Evolutionary conservation across 2,797 vertebrate species (phyloP), one percentile per base, ranked within the genome.

Genomic region (Gallinago solitaria): DNA sequence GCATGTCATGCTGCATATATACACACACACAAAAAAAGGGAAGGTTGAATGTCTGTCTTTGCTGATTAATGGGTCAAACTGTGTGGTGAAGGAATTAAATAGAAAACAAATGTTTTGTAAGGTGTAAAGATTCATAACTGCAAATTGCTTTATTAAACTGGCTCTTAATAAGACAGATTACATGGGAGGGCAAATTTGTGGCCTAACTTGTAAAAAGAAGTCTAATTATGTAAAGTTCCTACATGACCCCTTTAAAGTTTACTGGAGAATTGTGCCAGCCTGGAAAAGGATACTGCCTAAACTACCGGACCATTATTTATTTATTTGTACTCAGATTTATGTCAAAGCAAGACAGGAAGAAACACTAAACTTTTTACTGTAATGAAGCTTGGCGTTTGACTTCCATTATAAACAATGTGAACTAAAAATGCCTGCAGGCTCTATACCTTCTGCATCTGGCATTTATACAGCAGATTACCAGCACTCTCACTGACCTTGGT

Each of bases 401-500:
- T 97, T 94, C 92, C 73, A 82, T 96, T 95, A 95, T 94, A 94
- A 95, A 95, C 88, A 95, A 86, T 11, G 87, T 83, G 92, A 96
- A 95, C 82, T 87, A 89, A 89, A 94, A 93, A 61, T 82, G 90
- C 81, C 96, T 91, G 45, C 43, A 95, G 95, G 95, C 82, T 90
- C 87, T 91, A 61, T 92, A 95, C 92, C 93, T 92, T 92, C 63
- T 94, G 91, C 86, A 87, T 91, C 91, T 93, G 89, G 81, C 87
- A 96, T 89, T 97, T 97, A 83, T 94, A 76, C 69, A 97, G 95
- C 80, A 68, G 73, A 94, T 96, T 96, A 96, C 94, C 87, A 96
- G 87, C 94, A 94, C 81, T 96, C 65, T 96, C 61, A 90, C 83
- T 95, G 97, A 97, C 97, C 97, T 97, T 97, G 97, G 83, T 92